These are phyloP conservation scores for Phortica variegata DNA, from an alignment of 1,140 invertebrate genomes.

Conservation along the genomic window DNA sequence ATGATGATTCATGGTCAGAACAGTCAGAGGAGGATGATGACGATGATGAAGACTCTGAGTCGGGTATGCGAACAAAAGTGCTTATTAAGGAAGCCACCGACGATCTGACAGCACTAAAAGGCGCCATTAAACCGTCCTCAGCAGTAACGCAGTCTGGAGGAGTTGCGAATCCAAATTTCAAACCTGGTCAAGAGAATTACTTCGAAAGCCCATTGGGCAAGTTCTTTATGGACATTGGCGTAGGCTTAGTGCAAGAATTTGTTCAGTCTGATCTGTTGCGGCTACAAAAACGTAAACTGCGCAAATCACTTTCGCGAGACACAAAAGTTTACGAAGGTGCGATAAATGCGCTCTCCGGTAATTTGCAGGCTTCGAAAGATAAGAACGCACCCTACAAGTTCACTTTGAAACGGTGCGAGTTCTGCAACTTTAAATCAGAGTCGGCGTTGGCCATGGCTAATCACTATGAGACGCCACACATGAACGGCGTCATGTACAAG, in stretches of 20 bases:
- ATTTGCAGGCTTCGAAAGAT: conserved; percentile 83
- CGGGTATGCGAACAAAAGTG: conserved; percentile 59
- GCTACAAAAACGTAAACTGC: conserved; percentile 80
- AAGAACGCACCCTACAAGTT: conserved; percentile 84
- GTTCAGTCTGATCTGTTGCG: conserved; percentile 88
- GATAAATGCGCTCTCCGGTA: conserved; percentile 77
- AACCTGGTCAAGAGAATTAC: conserved; percentile 60
- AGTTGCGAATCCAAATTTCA: conserved; percentile 17
- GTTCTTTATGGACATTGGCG: conserved; percentile 89
- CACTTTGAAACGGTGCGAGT: conserved; percentile 80
- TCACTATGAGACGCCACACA: conserved; percentile 90
- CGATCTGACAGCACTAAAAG: conserved; percentile 59
- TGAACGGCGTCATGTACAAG: conserved; percentile 81
- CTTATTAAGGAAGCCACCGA: conserved; percentile 62
- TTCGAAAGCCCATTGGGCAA: conserved; percentile 86
- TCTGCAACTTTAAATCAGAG: conserved; percentile 91
- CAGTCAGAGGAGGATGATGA: conserved; percentile 60
- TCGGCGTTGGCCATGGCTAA: conserved; percentile 82
- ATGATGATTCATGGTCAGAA: conserved; percentile 56
- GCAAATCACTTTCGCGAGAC: conserved; percentile 63
- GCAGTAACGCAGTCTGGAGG: conserved; percentile 47
- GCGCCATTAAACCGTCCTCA: conserved; percentile 58
- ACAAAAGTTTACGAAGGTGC: conserved; percentile 73
- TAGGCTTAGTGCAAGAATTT: conserved; percentile 88
- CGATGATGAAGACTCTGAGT: conserved; percentile 60